Base-by-base conservation (phyloP, 2,797 vertebrate species). In the Platyrinchus mystaceus region DNA sequence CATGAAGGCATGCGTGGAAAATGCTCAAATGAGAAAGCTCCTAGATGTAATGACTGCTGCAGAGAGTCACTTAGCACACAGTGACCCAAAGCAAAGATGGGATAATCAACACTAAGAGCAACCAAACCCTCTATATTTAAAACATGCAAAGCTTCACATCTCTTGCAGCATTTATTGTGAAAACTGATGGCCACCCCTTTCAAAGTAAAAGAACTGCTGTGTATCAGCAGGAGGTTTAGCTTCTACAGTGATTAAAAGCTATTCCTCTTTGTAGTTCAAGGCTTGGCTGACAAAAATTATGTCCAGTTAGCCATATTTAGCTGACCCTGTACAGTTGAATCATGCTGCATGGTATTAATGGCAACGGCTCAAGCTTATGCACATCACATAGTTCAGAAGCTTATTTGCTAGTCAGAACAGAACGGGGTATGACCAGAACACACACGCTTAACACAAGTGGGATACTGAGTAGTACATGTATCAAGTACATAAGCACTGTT, bases 361-460 rank as follows among this genome's bases (percentile, higher is more conserved):
- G 50, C 64, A 89, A 49, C 22, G 34, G 44, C 74, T 74, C 59
- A 85, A 53, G 9, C 37, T 56, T 10, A 24, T 5, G 12, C 23
- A 55, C 4, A 6, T 80, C 30, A 67, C 7, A 26, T 18, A 34
- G 32, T 36, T 83, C 36, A 89, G 85, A 80, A 85, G n/a, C 34
- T 77, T 83, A 56, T 60, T 56, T 91, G 41, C 37, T 39, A 68
- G 22, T 56, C 44, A 88, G 34, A 81, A 84, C 34, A 84, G 44
- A 62, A 88, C 7, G 18, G n/a, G 10, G 8, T 68, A 56, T 3
- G 5, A 83, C 27, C 39, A 56, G 23, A 93, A 88, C 32, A 80
- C 28, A 44, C 2, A 1, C 0, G 0, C 19, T 6, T 60, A 53
- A 66, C 12, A 32, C 3, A 10, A 30, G 12, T 63, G 44, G 24